A percentile compares a stretch with the other conserved stretches of the same genome.
Conservation (phyloP, 2,888 invertebrate genomes). For the Galerucella calmariensis region DNA sequence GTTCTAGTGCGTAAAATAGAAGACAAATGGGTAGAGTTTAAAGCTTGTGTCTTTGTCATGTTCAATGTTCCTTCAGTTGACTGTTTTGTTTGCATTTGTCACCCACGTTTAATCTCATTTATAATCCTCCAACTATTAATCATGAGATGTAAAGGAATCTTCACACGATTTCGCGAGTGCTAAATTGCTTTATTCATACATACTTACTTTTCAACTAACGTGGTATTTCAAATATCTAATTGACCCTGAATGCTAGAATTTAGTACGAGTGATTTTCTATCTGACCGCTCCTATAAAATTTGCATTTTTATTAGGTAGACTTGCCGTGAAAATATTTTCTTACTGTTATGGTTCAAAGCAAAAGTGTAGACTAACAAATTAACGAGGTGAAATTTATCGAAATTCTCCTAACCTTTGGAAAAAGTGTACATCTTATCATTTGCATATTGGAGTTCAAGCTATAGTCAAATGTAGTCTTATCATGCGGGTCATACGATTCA, state of each 20-base stretch:
- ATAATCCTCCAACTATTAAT: neutral
- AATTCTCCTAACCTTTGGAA: neutral
- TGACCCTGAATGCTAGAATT: slow-evolving; percentile 15
- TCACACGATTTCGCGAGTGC: neutral
- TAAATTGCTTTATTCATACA: neutral
- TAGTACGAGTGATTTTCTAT: slow-evolving; percentile 17
- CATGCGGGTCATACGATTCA: no score
- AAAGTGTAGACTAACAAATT: neutral
- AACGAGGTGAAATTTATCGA: neutral
- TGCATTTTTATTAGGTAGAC: slow-evolving; percentile 17
- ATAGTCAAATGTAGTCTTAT: no score
- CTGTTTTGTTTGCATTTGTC: neutral
- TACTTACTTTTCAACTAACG: neutral
- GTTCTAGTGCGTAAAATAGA: no score
- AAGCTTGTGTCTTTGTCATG: no score
- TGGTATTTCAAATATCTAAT: slow-evolving; percentile 14
- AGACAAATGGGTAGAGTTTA: no score
- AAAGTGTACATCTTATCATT: neutral
- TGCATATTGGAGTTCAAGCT: neutral
- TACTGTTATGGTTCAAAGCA: neutral
- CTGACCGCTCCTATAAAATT: slow-evolving; percentile 17
- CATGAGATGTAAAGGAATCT: neutral
- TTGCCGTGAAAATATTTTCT: slow-evolving; percentile 1
- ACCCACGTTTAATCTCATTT: neutral
- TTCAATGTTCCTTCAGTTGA: no score